Base-by-base conservation (phyloP, 2,888 invertebrate genomes). In the Myopa tessellatipennis region DNA sequence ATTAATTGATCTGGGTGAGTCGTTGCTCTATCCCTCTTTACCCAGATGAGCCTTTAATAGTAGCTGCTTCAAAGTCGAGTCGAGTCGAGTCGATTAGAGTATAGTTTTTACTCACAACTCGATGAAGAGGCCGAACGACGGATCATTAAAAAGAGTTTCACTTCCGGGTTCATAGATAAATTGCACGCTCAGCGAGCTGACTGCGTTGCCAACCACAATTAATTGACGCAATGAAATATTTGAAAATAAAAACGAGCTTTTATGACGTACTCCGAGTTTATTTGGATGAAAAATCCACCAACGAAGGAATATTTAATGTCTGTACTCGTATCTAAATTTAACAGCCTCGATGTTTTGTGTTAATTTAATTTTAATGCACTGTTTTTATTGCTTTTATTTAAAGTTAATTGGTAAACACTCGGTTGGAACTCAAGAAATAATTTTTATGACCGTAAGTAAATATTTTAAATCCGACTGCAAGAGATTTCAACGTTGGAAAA, bases 131-230 rank as follows among this genome's bases (percentile, higher is more conserved):
- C 34, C 26, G 61, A 61, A 58, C 18, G 52, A 1, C 52, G 3
- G 36, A 34, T 65, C 34, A 65, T 65, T 65, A 65, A 65, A 61
- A 18, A 65, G 65, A 65, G 36, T 65, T 65, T 65, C 65, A 65
- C 38, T 65, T 65, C 65, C 65, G 65, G 65, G 65, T 65, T 36
- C 38, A 65, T 34, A 36, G 65, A 65, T 36, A 65, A 65, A 65
- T 10, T 65, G 4, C 10, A 10, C 45, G 10, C 38, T 36, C 34
- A 38, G 14, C 36, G 55, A 55, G 1, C 5, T 10, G n/a, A 61
- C 34, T 4, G 61, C 61, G 6, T 38, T 65, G 65, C 65, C 38
- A 65, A 65, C 65, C 14, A 14, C 12, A 14, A 65, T 65, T 65
- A 38, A 38, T 65, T 38, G 36, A 10, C 14, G 65, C 65, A 65